These are phyloP conservation scores for Lordiphosa andalusiaca DNA, from an alignment of 2,888 invertebrate species.

Conservation along the genomic window DNA sequence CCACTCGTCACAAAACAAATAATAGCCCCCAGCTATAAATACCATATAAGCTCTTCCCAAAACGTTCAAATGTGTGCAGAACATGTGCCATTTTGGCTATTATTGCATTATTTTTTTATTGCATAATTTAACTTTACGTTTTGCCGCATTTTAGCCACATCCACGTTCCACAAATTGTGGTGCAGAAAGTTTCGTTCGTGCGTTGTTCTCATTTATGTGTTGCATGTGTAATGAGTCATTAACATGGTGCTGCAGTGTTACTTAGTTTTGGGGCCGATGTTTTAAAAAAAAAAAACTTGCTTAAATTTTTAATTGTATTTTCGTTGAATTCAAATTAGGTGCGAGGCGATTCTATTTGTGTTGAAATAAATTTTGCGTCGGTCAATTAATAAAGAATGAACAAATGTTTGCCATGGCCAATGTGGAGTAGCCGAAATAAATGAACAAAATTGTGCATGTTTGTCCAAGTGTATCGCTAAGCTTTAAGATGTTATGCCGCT, in stretches of 20 bases:
- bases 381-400: too few relatives aligned
- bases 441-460: too few relatives aligned
- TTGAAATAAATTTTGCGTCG: conserved; percentile 25
- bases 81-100: conserved; percentile 38
- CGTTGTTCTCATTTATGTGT: conserved; percentile 44
- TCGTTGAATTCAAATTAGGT: conserved; percentile 63
- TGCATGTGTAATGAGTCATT: conserved; percentile 75
- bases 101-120: conserved; percentile 69
- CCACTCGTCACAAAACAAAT: not conserved
- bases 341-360: conserved; percentile 66
- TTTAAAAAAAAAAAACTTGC: conserved; percentile 1
- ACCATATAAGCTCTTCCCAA: not conserved
- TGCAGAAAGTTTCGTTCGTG: conserved; percentile 35
- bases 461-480: too few relatives aligned
- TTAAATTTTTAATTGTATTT: conserved; percentile 39
- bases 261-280: conserved; percentile 24
- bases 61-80: conserved; percentile 6
- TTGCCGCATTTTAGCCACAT: conserved; percentile 72
- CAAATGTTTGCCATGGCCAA: too few relatives aligned
- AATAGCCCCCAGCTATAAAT: not conserved
- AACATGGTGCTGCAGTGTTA: conserved; percentile 56
- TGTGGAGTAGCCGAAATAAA: too few relatives aligned
- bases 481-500: too few relatives aligned
- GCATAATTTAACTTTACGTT: conserved; percentile 66
- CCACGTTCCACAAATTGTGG: conserved; percentile 65